Base-by-base conservation (phyloP, 2,797 vertebrate species). In the Microctenopoma steveboyesi region DNA sequence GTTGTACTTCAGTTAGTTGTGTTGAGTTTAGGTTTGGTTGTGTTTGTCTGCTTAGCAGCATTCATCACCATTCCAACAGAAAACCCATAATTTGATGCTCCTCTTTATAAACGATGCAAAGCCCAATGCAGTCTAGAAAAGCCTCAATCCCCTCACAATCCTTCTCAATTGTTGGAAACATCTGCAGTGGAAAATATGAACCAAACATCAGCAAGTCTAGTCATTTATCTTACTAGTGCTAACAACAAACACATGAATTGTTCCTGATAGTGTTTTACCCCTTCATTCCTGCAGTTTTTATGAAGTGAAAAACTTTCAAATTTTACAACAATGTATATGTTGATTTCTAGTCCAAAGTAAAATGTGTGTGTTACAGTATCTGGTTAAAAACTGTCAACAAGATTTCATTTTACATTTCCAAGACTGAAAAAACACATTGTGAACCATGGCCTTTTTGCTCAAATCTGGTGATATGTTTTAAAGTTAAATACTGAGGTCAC, bases 241-340 rank as follows among this genome's bases (percentile, higher is more conserved):
- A 91, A 92, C 79, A 86, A 76, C 82, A 90, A 93, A 90, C 90
- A 92, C 64, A 84, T 46, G 39, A 64, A 71, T 58, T 76, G 66
- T 51, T 76, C 56, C 67, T 61, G 60, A 56, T 72, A 77, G 39
- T 74, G 16, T 72, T 57, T 65, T 49, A 33, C 5, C 30, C 28
- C 28, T 30, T 30, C 28, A 30, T 30, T 6, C 30, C 69, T 64
- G 57, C 37, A 78, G 45, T 42, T 33, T 65, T 56, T 45, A 53
- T 47, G 33, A 43, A 62, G 3, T 35, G 48, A 46, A 52, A 67
- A 43, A 28, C 0, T 22, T 22, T 22, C 53, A 5, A 7, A 9
- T 28, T 64, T 22, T 51, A 40, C 18, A 4, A 50, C 57, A 66
- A 48, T 22, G 33, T 33, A 39, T 61, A 27, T 25, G 25, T 27